A percentile compares a stretch with the other conserved stretches of the same genome.
Evolutionary conservation across 2,113 vertebrate species (phyloP).

Genomic region (Dolichallabes microphthalmus): DNA sequence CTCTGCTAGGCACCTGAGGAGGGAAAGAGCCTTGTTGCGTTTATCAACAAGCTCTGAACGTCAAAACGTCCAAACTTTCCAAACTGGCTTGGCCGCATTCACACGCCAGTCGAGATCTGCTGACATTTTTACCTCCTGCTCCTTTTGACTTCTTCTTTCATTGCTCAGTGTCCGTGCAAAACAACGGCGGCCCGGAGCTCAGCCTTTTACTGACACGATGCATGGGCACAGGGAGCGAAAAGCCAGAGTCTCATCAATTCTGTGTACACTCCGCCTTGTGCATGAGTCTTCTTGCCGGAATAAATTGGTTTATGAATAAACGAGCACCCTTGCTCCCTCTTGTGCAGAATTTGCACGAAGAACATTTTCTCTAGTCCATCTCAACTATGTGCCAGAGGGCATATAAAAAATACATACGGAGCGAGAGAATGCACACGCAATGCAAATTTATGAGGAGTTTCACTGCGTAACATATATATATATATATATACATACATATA

Average conservation of each 20-base stretch:
- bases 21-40: conserved; percentile 65
- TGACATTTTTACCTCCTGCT: conserved; percentile 65
- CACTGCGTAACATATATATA: conserved; percentile 62
- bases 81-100: conserved; percentile 74
- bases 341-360: conserved; percentile 75
- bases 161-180: conserved; percentile 56
- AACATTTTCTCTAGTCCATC: conserved; percentile 73
- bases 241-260: conserved; percentile 77
- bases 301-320: conserved; percentile 83
- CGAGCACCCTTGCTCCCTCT: conserved; percentile 72
- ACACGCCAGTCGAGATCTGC: conserved; percentile 65
- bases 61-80: conserved; percentile 63
- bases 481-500: conserved; percentile 60
- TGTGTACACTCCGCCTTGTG: conserved; percentile 65
- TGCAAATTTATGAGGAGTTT: conserved; percentile 69
- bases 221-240: conserved; percentile 61
- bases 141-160: conserved; percentile 46
- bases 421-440: conserved; percentile 71
- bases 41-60: conserved; percentile 70
- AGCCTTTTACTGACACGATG: conserved; percentile 63
- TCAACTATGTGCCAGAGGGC: conserved; percentile 77
- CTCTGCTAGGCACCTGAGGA: conserved; percentile 76
- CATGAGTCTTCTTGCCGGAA: conserved; percentile 72
- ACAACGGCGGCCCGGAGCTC: conserved; percentile 62
- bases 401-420: conserved; percentile 81